Evolutionary conservation across 2,888 invertebrate genomes (phyloP).

Genomic region (Tridacna crocea): DNA sequence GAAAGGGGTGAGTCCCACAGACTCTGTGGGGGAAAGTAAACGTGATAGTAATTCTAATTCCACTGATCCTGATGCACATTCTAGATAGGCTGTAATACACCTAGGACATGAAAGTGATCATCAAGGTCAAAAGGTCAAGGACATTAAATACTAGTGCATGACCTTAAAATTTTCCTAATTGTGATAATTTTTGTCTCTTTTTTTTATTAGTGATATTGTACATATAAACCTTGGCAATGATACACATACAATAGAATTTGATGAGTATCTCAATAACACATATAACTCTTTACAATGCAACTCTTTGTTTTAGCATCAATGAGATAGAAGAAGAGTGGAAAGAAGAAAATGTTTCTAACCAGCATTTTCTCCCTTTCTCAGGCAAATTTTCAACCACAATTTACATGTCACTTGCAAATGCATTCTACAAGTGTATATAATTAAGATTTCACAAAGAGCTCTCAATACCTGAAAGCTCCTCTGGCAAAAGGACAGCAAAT

Average conservation of each 20-base stretch:
- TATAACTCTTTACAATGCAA: no score
- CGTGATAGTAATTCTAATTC: conserved; percentile 73
- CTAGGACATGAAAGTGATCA: neutral
- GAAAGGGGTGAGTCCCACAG: conserved; percentile 75
- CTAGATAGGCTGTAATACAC: conserved; percentile 63
- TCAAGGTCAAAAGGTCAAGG: conserved; percentile 16
- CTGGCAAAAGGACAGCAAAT: no score
- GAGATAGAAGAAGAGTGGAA: no score
- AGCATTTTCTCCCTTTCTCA: neutral
- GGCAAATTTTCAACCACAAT: no score
- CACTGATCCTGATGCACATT: conserved; percentile 77
- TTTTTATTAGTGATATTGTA: conserved; percentile 10
- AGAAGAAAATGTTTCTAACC: neutral
- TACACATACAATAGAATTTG: no score
- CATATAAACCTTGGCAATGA: neutral
- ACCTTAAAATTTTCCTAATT: neutral
- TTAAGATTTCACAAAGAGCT: no score
- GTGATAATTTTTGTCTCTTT: conserved; percentile 15
- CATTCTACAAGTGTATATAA: no score
- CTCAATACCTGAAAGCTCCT: no score
- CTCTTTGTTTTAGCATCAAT: no score
- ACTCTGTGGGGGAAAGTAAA: conserved; percentile 75
- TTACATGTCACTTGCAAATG: no score
- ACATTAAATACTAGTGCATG: neutral
- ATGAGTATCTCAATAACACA: no score